Evolutionary conservation across 2,113 vertebrate genomes (phyloP).

Genomic region (Galemys pyrenaicus): DNA sequence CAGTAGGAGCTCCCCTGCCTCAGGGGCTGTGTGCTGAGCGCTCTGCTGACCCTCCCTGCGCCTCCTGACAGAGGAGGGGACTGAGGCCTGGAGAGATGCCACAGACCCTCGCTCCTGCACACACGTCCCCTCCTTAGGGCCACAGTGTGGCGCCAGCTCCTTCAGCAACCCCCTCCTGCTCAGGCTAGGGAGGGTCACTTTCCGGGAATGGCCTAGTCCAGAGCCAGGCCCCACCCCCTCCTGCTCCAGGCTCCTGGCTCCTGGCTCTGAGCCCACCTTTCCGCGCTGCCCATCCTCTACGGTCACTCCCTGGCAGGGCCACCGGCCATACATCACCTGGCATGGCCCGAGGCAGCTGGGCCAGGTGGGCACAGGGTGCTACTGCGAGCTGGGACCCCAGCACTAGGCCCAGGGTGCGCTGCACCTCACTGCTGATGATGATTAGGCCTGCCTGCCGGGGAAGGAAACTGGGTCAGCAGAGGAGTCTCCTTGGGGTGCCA

Average conservation of each 20-base stretch:
- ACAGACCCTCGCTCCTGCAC: not conserved
- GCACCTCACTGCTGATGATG: not conserved
- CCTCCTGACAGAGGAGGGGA: not conserved
- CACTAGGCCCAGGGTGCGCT: fast-evolving
- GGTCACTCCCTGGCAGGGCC: constrained; percentile 70
- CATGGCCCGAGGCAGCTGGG: not conserved
- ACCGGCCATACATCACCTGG: constrained; percentile 44
- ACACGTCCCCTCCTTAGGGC: not conserved
- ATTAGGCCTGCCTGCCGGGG: not conserved
- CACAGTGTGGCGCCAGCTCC: not conserved
- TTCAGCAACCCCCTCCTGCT: not conserved
- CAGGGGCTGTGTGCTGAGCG: not conserved
- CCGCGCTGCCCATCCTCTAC: constrained; percentile 60
- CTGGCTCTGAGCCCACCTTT: constrained; percentile 69
- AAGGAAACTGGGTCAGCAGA: not conserved
- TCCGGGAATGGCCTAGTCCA: constrained; percentile 68
- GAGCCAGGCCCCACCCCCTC: constrained; percentile 45
- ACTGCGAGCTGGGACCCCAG: not conserved
- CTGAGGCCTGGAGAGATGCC: not conserved
- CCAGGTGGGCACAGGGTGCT: not conserved
- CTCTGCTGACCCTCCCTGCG: too few relatives aligned
- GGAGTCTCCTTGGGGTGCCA: not conserved
- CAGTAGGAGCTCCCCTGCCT: too few relatives aligned
- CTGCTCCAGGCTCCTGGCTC: not conserved
- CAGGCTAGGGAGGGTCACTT: constrained; percentile 32